Evolutionary conservation across 2,888 invertebrate species (phyloP), one percentile per base, ranked within the genome.

Genomic region (Lasioglossum lativentre): DNA sequence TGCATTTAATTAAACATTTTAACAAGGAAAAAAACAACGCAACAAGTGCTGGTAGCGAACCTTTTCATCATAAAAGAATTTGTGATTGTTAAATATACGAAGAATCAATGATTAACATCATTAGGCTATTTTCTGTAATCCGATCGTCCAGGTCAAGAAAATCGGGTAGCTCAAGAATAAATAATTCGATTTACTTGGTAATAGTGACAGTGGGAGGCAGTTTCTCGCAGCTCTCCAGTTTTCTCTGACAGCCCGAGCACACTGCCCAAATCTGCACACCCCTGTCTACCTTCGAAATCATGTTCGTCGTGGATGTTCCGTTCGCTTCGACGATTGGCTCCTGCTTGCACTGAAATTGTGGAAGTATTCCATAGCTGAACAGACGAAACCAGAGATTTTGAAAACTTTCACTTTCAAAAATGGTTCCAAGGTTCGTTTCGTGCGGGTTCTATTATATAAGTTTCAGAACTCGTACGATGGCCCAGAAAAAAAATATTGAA

Each of bases 181-280:
- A n/a, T n/a, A n/a, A 14, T 59, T 59, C n/a, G 14, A 14, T 14
- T 59, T 86, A 93, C 94, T 92, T 92, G 14, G 93, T 93, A 59
- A 94, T 91, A n/a, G 90, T 88, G 40, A 92, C 90, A 10, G 90
- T 91, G 38, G 91, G 85, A 66, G 92, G 90, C 14, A 87, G 79
- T 19, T 81, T 85, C 34, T 88, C 90, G 66, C 85, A 85, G 68
- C 87, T 82, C 52, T 91, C 90, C 47, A 92, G 82, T 86, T 92
- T 90, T 45, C 73, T 82, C 30, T 90, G 89, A 68, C 93, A 93
- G n/a, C 87, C 87, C 73, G 87, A 88, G 83, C 93, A 93, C 40
- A 91, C 85, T 6, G 90, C 88, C 90, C 89, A 91, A 23, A 86
- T 79, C 75, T 92, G 92, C 38, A 88, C 78, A 30, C 84, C 89